Evolutionary conservation across 2,888 invertebrate species (phyloP).

Genomic region (Escarpia spicata): DNA sequence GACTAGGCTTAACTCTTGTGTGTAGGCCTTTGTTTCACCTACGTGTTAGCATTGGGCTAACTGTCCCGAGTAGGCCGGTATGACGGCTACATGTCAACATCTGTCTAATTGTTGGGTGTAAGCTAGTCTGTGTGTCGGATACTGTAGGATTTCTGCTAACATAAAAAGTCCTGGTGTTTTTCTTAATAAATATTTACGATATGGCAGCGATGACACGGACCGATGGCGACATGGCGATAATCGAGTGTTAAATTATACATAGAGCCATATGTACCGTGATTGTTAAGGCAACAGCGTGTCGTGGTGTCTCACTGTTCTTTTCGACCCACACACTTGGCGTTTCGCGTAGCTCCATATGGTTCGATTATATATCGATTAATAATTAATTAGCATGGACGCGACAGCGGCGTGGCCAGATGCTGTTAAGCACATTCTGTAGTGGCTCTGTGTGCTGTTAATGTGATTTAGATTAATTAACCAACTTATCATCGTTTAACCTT

Average conservation of each 20-base stretch:
- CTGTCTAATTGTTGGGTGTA: no score
- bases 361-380: neutral
- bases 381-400: constrained; percentile 10
- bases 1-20: no score
- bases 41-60: no score
- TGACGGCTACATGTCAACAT: no score
- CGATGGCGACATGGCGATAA: neutral
- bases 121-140: no score
- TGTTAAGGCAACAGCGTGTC: neutral
- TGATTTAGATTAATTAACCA: constrained; percentile 8
- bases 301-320: neutral
- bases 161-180: no score
- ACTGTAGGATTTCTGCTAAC: no score
- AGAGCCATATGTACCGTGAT: neutral
- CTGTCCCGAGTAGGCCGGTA: no score
- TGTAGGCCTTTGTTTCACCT: no score
- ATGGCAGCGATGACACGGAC: neutral
- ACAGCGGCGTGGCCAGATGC: neutral
- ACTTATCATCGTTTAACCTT: neutral
- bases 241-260: constrained; percentile 3
- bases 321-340: neutral
- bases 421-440: neutral
- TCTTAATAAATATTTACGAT: no score
- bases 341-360: neutral
- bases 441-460: neutral